Percentiles rank a stretch among this genome's conserved stretches.
Evolutionary conservation across 2,797 vertebrate genomes (phyloP).

Genomic region (Trichosurus vulpecula): DNA sequence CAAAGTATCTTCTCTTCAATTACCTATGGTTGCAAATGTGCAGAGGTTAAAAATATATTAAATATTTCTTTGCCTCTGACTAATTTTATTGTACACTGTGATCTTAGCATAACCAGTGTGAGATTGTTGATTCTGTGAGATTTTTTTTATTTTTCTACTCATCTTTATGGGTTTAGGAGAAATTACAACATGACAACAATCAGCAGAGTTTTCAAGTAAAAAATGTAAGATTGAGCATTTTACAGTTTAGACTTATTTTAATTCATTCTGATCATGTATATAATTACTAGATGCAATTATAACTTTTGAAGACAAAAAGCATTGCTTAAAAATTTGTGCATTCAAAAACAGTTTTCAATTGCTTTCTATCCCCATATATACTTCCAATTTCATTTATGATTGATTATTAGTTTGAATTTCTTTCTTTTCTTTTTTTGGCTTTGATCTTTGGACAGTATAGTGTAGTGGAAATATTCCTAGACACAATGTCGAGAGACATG

Average conservation of each 20-base stretch:
- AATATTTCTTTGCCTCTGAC: constrained; percentile 13
- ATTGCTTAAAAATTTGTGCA: constrained; percentile 28
- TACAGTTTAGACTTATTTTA: constrained; percentile 54
- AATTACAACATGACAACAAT: not conserved
- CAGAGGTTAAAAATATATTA: constrained; percentile 19
- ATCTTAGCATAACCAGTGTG: constrained; percentile 47
- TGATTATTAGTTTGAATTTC: not conserved
- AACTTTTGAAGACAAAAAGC: constrained; percentile 36
- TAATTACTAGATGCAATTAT: constrained; percentile 12
- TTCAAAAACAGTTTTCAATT: not conserved
- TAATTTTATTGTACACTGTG: constrained; percentile 23
- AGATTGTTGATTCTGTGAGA: constrained; percentile 13
- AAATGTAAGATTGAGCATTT: constrained; percentile 35
- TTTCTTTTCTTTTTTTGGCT: not conserved
- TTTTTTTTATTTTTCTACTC: not conserved
- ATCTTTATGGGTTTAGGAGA: not conserved
- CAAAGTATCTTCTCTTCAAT: constrained; percentile 28
- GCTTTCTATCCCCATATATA: not conserved
- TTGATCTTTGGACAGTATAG: not conserved
- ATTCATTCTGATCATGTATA: constrained; percentile 41
- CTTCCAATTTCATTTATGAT: not conserved
- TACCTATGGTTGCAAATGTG: constrained; percentile 42
- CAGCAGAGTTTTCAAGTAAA: constrained; percentile 48
- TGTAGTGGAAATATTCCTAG: not conserved
- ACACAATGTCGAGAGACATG: not conserved